Conservation (phyloP, 2,888 invertebrate genomes). For the Drosophila meridionalis region DNA sequence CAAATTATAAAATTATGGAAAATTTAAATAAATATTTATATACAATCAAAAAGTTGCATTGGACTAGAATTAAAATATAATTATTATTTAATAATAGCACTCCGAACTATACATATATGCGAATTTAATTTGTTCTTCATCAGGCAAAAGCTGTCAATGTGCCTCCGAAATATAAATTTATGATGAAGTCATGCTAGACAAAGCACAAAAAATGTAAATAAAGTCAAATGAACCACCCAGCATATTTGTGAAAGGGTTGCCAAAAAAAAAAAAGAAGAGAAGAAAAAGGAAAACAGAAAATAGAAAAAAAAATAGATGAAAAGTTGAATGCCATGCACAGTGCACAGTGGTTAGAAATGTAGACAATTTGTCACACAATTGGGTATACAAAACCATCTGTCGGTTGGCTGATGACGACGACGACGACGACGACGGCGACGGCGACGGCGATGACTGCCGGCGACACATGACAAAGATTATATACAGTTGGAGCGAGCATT, state of each 20-base stretch:
- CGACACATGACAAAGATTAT: slow-evolving; percentile 68
- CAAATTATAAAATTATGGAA: slow-evolving; percentile 1
- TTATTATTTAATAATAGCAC: neutral
- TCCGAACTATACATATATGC: neutral
- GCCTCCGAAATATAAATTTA: slow-evolving; percentile 11
- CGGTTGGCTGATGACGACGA: slow-evolving; percentile 28
- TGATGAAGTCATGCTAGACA: slow-evolving; percentile 24
- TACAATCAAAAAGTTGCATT: neutral
- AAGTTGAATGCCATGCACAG: slow-evolving; percentile 38
- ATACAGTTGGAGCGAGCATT: slow-evolving; percentile 31
- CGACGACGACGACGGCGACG: neutral
- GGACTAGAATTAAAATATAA: neutral
- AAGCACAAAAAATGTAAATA: slow-evolving; percentile 29
- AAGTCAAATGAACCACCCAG: slow-evolving; percentile 29
- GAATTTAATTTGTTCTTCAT: neutral
- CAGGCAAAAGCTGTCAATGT: slow-evolving; percentile 5
- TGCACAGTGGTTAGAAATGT: slow-evolving; percentile 57
- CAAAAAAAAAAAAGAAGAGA: slow-evolving; percentile 21
- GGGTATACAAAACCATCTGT: slow-evolving; percentile 46
- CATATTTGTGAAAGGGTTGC: slow-evolving; percentile 44
- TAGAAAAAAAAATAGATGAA: slow-evolving; percentile 1
- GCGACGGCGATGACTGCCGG: slow-evolving; percentile 26
- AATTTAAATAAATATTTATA: slow-evolving; percentile 1
- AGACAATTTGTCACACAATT: slow-evolving; percentile 79
- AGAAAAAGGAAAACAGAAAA: slow-evolving; percentile 7